Conservation (phyloP, 2,888 invertebrate genomes). For the Geotrupes spiniger region DNA sequence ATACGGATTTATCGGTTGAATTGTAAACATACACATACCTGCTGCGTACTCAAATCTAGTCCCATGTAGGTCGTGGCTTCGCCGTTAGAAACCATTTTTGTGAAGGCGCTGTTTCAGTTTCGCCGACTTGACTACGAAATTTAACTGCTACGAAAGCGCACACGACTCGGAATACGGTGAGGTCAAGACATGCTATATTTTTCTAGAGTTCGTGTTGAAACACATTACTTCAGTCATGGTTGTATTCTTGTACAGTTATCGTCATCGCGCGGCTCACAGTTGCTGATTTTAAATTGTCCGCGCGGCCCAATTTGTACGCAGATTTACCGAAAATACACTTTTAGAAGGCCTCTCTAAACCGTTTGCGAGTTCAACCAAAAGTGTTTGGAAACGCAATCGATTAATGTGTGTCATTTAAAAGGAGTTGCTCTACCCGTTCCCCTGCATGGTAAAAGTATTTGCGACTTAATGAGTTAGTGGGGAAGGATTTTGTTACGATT, state of each 20-base stretch:
- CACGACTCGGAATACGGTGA: slow-evolving; percentile 12
- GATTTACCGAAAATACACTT: too few relatives aligned
- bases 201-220: slow-evolving; percentile 7
- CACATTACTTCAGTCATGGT: background rate
- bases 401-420: too few relatives aligned
- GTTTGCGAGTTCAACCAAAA: too few relatives aligned
- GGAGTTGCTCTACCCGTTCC: too few relatives aligned
- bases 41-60: slow-evolving; percentile 84
- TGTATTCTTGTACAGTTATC: background rate
- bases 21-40: slow-evolving; percentile 58
- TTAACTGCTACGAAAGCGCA: slow-evolving; percentile 8
- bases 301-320: too few relatives aligned
- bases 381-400: too few relatives aligned
- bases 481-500: too few relatives aligned
- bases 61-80: slow-evolving; percentile 65
- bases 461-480: too few relatives aligned
- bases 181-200: slow-evolving; percentile 26
- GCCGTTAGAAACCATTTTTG: slow-evolving; percentile 18
- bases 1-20: background rate
- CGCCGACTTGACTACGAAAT: slow-evolving; percentile 9
- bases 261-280: background rate
- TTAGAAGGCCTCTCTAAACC: too few relatives aligned
- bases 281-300: too few relatives aligned
- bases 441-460: too few relatives aligned
- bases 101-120: background rate